Percentiles rank a stretch among this genome's conserved stretches.
Conservation (phyloP, 2,797 vertebrate species). For the Urocyon cinereoargenteus region DNA sequence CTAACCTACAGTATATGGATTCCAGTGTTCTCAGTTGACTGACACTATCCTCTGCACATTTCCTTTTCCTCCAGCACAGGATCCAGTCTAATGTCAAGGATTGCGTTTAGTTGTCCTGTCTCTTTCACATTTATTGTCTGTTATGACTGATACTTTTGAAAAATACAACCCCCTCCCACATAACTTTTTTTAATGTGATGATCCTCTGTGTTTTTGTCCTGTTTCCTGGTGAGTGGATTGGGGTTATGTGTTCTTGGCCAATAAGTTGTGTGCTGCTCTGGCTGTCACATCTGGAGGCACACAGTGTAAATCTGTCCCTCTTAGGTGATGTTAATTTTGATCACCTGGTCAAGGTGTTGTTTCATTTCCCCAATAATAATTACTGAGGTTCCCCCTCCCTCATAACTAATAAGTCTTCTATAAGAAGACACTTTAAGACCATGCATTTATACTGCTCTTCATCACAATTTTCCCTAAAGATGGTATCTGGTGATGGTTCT, state of each 20-base stretch:
- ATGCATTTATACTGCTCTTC: not conserved
- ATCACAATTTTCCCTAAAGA: not conserved
- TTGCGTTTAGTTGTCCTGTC: not conserved
- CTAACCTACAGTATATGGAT: not conserved
- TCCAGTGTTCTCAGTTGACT: not conserved
- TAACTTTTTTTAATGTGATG: not conserved
- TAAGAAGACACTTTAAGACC: not conserved
- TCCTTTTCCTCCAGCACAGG: not conserved
- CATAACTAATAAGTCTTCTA: not conserved
- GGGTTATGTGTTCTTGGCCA: not conserved
- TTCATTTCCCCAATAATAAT: not conserved
- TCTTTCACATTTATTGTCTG: not conserved
- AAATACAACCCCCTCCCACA: not conserved
- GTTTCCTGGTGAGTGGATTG: not conserved
- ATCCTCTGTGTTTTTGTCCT: not conserved
- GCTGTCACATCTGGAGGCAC: too few species aligned
- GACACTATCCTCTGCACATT: not conserved
- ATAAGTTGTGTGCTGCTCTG: not conserved
- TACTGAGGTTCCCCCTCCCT: not conserved
- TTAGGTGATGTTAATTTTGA: not conserved
- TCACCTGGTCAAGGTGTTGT: not conserved
- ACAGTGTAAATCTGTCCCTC: not conserved
- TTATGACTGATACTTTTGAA: not conserved
- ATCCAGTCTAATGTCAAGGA: not conserved
- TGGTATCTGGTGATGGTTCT: not conserved